Base-by-base conservation (phyloP, 2,888 invertebrate genomes). In the Melangyna quadrimaculata region DNA sequence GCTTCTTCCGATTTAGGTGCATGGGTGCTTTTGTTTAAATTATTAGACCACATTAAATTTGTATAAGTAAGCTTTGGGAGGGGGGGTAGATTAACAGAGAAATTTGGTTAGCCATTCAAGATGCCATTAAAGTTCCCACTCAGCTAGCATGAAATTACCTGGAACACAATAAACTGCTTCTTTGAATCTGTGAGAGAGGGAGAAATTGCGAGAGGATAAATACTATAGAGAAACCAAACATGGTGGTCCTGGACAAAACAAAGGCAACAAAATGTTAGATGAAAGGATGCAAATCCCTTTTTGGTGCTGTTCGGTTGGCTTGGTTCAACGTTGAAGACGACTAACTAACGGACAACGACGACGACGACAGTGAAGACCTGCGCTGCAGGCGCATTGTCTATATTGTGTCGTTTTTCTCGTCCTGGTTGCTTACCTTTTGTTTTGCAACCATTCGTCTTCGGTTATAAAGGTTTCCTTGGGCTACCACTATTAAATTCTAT, bases 31-130 rank as follows among this genome's bases (percentile, higher is more conserved):
- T 57, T 59, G 73, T 79, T 59, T 74, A 74, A 74, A 74, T 80
- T 74, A 80, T 80, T 80, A 53, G 74, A 74, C 79, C 43, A 37
- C 27, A 77, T 82, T 72, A 78, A 78, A 61, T 51, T 37, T 77
- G 40, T 37, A 70, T 53, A 40, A n/a, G 24, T 10, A 59, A 29
- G 5, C 27, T 17, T n/a, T n/a, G n/a, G n/a, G n/a, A 29, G 29
- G 55, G 55, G n/a, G n/a, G n/a, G n/a, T n/a, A n/a, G n/a, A n/a
- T 10, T 19, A 29, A 17, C 29, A 51, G 17, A 32, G 29, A 40
- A 73, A 19, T 37, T 61, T 61, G 57, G 37, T 48, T 61, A 59
- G 22, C 61, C 75, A 48, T 69, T 69, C 59, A 40, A 51, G 40
- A 61, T 70, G 78, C 53, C 69, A 37, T 57, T 59, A 72, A 72